Percentiles rank a stretch among this genome's conserved stretches.
phyloP scores from a whole-genome alignment of 1,140 invertebrate genomes.

The Caenorhabditis latens region DNA sequence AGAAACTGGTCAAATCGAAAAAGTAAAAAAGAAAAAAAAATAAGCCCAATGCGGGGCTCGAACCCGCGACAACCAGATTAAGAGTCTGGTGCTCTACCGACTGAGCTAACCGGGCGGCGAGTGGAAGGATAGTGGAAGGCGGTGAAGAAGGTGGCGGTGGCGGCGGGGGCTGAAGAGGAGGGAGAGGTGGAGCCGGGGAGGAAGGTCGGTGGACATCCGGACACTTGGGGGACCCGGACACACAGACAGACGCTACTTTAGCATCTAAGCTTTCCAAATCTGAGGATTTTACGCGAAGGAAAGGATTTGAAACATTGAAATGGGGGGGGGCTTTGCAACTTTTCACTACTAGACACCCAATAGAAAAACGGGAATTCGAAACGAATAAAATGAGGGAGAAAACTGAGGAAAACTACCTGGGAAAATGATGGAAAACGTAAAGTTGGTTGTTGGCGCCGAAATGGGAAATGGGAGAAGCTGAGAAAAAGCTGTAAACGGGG shows the following conservation, averaged over 20 bases:
- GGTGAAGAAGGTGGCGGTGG: too few species aligned
- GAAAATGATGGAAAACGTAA: conserved; percentile 3
- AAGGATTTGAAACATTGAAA: too few species aligned
- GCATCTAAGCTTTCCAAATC: too few species aligned
- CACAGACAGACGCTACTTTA: too few species aligned
- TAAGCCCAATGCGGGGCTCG: conserved; percentile 77
- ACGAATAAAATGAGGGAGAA: neutral
- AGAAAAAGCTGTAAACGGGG: too few species aligned
- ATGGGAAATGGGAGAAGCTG: too few species aligned
- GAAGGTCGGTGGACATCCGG: too few species aligned
- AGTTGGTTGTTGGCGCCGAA: neutral
- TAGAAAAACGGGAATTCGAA: conserved; percentile 4
- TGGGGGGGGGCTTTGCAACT: neutral
- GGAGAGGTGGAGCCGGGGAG: too few species aligned
- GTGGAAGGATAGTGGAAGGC: neutral
- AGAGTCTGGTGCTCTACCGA: conserved; percentile 78
- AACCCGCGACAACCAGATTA: conserved; percentile 78
- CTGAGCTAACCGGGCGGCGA: conserved; percentile 75
- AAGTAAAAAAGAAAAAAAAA: neutral
- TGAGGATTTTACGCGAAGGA: too few species aligned
- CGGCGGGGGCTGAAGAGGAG: too few species aligned
- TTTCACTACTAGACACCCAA: neutral
- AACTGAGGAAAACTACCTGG: neutral
- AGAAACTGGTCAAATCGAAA: too few species aligned
- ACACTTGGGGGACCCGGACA: too few species aligned